Conservation (phyloP, 2,888 invertebrate genomes). For the Automeris io region DNA sequence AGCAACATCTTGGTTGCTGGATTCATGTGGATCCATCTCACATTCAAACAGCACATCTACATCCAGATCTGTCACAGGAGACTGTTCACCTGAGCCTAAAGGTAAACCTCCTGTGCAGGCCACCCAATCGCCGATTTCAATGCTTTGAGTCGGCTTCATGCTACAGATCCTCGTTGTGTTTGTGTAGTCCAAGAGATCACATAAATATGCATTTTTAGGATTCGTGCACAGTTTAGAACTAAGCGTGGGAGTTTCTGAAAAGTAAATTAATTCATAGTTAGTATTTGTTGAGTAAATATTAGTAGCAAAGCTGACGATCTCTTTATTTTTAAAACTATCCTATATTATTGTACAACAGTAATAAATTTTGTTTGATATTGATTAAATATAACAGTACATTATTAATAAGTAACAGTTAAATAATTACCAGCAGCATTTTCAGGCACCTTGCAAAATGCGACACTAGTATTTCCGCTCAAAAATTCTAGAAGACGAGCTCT, state of each 20-base stretch:
- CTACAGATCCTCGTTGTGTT: slow-evolving; percentile 67
- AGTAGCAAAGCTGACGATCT: background rate
- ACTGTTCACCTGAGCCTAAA: slow-evolving; percentile 48
- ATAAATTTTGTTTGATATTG: too few species aligned
- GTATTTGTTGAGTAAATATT: too few species aligned
- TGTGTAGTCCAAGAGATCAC: slow-evolving; percentile 77
- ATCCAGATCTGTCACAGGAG: slow-evolving; percentile 49
- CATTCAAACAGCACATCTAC: slow-evolving; percentile 65
- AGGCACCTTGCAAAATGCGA: slow-evolving; percentile 78
- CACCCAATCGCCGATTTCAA: slow-evolving; percentile 66
- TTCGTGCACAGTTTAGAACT: slow-evolving; percentile 75
- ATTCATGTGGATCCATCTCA: slow-evolving; percentile 65
- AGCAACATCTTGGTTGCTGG: slow-evolving; percentile 38
- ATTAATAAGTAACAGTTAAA: background rate
- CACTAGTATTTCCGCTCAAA: slow-evolving; percentile 75
- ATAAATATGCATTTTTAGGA: slow-evolving; percentile 75
- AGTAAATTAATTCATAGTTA: too few species aligned
- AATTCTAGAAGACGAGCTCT: slow-evolving; percentile 81
- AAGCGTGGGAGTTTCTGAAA: slow-evolving; percentile 69
- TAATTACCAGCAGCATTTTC: slow-evolving; percentile 65
- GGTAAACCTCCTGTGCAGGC: slow-evolving; percentile 60
- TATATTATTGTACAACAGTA: background rate
- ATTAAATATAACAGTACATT: background rate
- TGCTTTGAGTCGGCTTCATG: slow-evolving; percentile 65
- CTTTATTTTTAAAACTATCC: background rate